These are phyloP conservation scores for Alectoris magna DNA, from an alignment of 2,797 vertebrate genomes.

Conservation along the genomic window DNA sequence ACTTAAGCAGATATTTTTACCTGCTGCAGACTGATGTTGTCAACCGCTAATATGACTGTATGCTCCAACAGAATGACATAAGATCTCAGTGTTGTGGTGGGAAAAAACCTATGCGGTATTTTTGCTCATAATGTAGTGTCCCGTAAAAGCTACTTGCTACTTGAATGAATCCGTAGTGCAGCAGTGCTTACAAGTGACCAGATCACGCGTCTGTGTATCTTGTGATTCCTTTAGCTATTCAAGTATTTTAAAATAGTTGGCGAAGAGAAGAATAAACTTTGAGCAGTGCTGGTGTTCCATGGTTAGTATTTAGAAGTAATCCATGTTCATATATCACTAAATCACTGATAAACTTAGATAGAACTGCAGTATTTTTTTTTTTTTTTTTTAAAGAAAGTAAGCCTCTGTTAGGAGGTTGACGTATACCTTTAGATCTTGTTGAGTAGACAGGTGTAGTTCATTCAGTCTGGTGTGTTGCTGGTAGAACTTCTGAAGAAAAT, in stretches of 20 bases:
- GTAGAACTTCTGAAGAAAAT: neutral
- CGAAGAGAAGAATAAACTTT: neutral
- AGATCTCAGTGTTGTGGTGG: neutral
- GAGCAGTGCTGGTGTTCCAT: neutral
- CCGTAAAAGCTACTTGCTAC: neutral
- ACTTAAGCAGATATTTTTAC: neutral
- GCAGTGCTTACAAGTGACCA: neutral
- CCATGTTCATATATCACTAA: neutral
- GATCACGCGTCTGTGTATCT: neutral
- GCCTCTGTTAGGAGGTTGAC: neutral
- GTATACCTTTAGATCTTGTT: neutral
- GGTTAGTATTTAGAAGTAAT: neutral
- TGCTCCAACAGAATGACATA: neutral
- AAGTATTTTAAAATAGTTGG: neutral
- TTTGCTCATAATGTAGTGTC: neutral
- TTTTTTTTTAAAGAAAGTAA: neutral
- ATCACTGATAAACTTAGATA: neutral
- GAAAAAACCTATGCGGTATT: neutral
- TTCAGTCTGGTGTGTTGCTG: neutral
- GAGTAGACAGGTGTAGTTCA: neutral
- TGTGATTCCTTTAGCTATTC: neutral
- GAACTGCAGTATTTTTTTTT: neutral
- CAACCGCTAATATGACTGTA: constrained; percentile 22
- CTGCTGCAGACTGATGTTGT: constrained; percentile 31
- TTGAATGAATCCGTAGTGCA: neutral